A percentile compares a stretch with the other conserved stretches of the same genome.
These are phyloP conservation scores for Pteronura brasiliensis DNA, from an alignment of 2,113 vertebrate genomes.

Conservation along the genomic window DNA sequence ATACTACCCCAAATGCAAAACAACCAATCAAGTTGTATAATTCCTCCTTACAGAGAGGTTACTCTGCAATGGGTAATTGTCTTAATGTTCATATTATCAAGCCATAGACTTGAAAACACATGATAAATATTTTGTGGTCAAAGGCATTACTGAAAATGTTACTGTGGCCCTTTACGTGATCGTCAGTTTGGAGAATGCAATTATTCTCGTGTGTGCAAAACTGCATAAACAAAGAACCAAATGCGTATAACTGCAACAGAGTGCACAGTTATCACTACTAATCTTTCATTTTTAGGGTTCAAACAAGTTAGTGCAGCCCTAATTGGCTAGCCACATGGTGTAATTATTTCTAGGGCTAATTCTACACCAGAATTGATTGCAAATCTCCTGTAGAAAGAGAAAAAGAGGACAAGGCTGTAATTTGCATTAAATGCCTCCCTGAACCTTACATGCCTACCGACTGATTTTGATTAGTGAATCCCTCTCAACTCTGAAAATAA, in stretches of 20 bases:
- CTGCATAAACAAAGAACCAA: not conserved
- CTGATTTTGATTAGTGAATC: not conserved
- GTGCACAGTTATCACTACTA: not conserved
- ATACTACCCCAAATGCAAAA: conserved; percentile 4
- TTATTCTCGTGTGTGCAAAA: not conserved
- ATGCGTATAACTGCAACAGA: not conserved
- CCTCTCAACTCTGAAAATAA: not conserved
- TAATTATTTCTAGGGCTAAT: not conserved
- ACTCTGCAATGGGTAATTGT: not conserved
- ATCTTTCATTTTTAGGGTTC: conserved; percentile 22
- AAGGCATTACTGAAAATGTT: not conserved
- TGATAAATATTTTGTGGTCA: not conserved
- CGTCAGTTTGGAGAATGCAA: not conserved
- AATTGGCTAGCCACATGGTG: not conserved
- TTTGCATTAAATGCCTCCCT: not conserved
- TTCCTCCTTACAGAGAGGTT: not conserved
- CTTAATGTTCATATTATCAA: conserved; percentile 19
- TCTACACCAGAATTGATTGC: not conserved
- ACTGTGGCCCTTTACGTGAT: not conserved
- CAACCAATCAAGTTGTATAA: not conserved
- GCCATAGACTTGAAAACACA: conserved; percentile 8
- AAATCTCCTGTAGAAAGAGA: not conserved
- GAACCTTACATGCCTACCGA: not conserved
- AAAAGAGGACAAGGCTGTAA: not conserved
- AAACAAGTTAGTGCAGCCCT: not conserved